Evolutionary conservation across 2,113 vertebrate species (phyloP), one percentile per base, ranked within the genome.

Genomic region (Apaloderma vittatum): DNA sequence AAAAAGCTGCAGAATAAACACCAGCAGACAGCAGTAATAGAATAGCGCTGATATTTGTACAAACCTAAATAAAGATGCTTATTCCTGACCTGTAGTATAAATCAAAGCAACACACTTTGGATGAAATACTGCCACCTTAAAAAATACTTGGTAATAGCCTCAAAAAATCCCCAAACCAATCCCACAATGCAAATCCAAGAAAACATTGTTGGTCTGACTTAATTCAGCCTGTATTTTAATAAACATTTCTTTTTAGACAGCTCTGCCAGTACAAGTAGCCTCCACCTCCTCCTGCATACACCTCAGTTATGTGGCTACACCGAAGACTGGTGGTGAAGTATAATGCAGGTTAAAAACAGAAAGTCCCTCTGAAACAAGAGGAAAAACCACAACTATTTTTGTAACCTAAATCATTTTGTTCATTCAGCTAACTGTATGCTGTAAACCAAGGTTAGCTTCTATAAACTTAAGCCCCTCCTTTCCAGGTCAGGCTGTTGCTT

Each of bases 191-290:
- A 86, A 82, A 93, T 15, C 3, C 30, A 94, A n/a, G 15, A 93
- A 87, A 77, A 24, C 48, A 77, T 20, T 71, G 40, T 49, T 84
- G 73, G 51, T 51, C 58, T 88, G 86, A 86, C 43, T 66, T 63
- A 55, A 66, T 90, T 88, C 54, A 74, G 55, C 52, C 26, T 76
- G 22, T 65, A 68, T 34, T 88, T 72, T 72, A 77, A 93, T 40
- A 83, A 83, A 83, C 32, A 73, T 30, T 86, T 61, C 29, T 86
- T 83, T 86, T 83, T 73, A 71, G 68, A 89, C 51, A 93, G 73
- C 59, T 91, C 72, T 94, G 84, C 59, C 92, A 84, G 59, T 55
- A 84, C 83, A 74, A 87, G 65, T 30, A 94, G 68, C 61, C 76
- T 93, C 68, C 68, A 77, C 59, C 34, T 80, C 59, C 76, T 88